Percentiles rank a stretch among this genome's conserved stretches.
Conservation (phyloP, 2,888 invertebrate species). For the Pandemis heparana region DNA sequence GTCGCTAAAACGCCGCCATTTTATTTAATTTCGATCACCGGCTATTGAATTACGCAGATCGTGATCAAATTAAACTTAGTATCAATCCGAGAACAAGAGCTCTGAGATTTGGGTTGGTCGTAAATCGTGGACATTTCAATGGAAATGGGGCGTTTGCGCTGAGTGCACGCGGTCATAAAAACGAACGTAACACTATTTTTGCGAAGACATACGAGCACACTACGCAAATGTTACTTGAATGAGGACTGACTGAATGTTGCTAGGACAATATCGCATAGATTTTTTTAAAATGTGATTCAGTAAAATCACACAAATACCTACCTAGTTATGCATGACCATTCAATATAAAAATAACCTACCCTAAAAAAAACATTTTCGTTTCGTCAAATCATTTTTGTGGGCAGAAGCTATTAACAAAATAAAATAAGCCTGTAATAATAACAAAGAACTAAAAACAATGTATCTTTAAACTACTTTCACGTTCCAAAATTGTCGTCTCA, state of each 20-base stretch:
- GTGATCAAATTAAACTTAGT: conserved; percentile 2
- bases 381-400: no score
- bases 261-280: no score
- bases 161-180: conserved; percentile 22
- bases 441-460: no score
- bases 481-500: no score
- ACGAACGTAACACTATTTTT: conserved; percentile 1
- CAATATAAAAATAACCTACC: no score
- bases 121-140: conserved; percentile 15
- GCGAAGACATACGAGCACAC: background rate
- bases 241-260: background rate
- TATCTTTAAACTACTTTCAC: no score
- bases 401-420: no score
- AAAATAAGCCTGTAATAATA: no score
- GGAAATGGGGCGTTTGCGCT: conserved; percentile 7
- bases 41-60: background rate
- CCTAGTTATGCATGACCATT: no score
- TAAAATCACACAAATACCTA: no score
- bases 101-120: background rate
- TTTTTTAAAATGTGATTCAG: no score
- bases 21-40: conserved; percentile 5
- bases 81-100: conserved; percentile 1
- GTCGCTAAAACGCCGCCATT: conserved; percentile 9
- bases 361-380: no score
- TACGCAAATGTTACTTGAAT: background rate